Evolutionary conservation across 2,113 vertebrate species (phyloP).

Genomic region (Gobius niger): DNA sequence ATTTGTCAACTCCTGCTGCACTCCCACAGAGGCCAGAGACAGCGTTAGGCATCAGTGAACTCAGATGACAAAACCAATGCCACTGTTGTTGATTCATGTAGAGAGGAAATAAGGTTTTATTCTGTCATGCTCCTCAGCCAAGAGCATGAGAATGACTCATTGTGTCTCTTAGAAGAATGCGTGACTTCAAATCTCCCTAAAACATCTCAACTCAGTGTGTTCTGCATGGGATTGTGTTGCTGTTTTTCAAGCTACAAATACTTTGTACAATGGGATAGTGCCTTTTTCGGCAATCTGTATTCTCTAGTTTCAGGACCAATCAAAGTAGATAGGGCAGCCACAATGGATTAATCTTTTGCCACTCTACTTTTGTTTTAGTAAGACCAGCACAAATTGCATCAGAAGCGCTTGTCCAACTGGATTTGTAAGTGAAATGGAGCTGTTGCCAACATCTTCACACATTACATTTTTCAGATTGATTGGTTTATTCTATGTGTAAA

Average conservation of each 20-base stretch:
- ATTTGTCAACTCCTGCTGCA: slow-evolving; percentile 54
- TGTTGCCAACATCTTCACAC: too few species aligned
- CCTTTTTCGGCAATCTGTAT: not conserved
- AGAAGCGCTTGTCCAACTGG: too few species aligned
- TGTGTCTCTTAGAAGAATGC: slow-evolving; percentile 17
- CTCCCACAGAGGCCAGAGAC: slow-evolving; percentile 35
- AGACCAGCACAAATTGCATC: too few species aligned
- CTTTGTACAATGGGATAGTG: slow-evolving; percentile 31
- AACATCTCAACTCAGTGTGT: slow-evolving; percentile 25
- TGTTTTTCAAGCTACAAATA: slow-evolving; percentile 24
- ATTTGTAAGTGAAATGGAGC: too few species aligned
- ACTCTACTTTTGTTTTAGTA: too few species aligned
- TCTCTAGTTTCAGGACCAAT: too few species aligned
- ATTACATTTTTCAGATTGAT: too few species aligned
- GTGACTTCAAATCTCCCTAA: slow-evolving; percentile 20
- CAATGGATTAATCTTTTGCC: too few species aligned
- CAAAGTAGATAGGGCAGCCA: too few species aligned
- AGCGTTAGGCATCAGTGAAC: slow-evolving; percentile 19
- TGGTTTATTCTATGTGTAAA: too few species aligned
- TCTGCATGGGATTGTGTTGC: slow-evolving; percentile 6
- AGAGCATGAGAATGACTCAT: slow-evolving; percentile 9
- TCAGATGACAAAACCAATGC: slow-evolving; percentile 13
- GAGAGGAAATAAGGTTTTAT: slow-evolving; percentile 32
- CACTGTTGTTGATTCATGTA: slow-evolving; percentile 25
- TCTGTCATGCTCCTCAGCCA: slow-evolving; percentile 25